These are phyloP conservation scores for Dryobotodes eremita DNA, from an alignment of 2,888 invertebrate genomes.

Conservation along the genomic window DNA sequence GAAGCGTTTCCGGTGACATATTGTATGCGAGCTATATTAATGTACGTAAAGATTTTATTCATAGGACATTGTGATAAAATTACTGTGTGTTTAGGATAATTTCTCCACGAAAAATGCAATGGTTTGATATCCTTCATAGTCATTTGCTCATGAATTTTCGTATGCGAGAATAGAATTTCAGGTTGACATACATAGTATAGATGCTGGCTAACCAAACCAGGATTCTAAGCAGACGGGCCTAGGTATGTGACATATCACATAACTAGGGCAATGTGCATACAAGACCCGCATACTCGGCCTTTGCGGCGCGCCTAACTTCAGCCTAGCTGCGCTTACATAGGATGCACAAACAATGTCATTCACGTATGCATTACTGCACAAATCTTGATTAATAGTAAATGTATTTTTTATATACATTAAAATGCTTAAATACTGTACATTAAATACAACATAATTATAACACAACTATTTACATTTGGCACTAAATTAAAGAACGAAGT, in stretches of 20 bases:
- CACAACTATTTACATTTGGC: background rate
- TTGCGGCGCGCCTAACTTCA: conserved; percentile 15
- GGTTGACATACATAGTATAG: background rate
- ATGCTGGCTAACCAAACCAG: conserved; percentile 12
- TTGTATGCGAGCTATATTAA: conserved; percentile 18
- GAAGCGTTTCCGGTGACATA: conserved; percentile 27
- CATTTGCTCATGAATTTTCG: background rate
- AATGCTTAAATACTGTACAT: too few relatives aligned
- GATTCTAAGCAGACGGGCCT: conserved; percentile 25
- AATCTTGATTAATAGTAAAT: conserved; percentile 38
- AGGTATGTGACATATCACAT: conserved; percentile 42
- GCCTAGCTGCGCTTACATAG: conserved; percentile 24
- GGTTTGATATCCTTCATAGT: background rate
- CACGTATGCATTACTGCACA: conserved; percentile 1
- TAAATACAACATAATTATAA: background rate
- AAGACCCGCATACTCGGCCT: conserved; percentile 52
- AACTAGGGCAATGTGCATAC: conserved; percentile 7
- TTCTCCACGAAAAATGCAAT: background rate
- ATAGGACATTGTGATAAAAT: background rate
- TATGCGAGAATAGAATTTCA: conserved; percentile 1
- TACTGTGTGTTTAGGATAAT: background rate
- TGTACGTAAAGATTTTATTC: conserved; percentile 9
- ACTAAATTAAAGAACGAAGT: background rate
- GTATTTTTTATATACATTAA: background rate
- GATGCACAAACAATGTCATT: conserved; percentile 21